Base-by-base conservation (phyloP, 2,888 invertebrate species). In the Lamellibrachia columna region DNA sequence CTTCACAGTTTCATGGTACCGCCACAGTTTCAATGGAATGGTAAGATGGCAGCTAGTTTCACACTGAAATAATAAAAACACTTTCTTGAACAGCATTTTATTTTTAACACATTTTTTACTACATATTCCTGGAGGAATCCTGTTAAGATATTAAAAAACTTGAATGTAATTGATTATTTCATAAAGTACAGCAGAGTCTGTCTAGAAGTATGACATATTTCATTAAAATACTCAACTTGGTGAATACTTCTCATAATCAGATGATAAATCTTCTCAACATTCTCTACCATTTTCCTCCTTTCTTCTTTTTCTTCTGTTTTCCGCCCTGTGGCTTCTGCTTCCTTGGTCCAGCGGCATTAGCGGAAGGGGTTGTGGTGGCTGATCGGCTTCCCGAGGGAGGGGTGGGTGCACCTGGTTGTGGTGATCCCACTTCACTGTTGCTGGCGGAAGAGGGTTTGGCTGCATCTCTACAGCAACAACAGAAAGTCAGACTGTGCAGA, bases 321-420 rank as follows among this genome's bases (percentile, higher is more conserved):
- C 90, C 92, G 6, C 93, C 93, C 15, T 90, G 58, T 22, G 94
- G 94, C 92, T 94, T 94, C 92, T 94, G 94, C 52, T 93, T 93
- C 22, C 94, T 92, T 7, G 94, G 94, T n/a, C 75, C 53, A 6
- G 93, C 91, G 53, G 91, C 75, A 6, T 91, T 15, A 7, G 93
- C 40, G 8, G 92, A 52, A 11, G 93, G 90, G 15, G 93, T 58
- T 3, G 92, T 22, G 11, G 92, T 40, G 40, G 90, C 58, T 52
- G 55, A 28, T 7, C 55, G 75, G 75, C 22, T 75, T 15, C 75
- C 90, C 15, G 92, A 22, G 52, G 90, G 53, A 1, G 92, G 53
- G 90, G 92, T 28, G 92, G 91, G 28, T 11, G 91, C 92, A 9
- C 93, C 93, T 53, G 93, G 92, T 52, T 93, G 90, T 2, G 94